Percentiles rank a stretch among this genome's conserved stretches.
phyloP scores from a whole-genome alignment of 1,140 invertebrate species.

The Eriosoma lanigerum region DNA sequence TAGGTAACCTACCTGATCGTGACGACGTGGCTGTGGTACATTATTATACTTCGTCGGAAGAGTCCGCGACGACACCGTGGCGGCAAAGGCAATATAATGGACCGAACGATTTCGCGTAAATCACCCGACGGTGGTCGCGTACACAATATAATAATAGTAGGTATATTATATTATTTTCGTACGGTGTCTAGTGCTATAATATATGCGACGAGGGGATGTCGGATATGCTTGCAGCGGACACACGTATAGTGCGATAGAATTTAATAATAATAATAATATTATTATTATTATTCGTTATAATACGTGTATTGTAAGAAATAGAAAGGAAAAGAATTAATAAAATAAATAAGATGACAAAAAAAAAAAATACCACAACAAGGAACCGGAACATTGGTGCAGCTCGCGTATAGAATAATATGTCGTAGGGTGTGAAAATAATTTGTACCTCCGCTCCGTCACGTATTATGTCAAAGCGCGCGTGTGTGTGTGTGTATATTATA shows the following conservation, averaged over 20 bases:
- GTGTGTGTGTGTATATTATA: too few relatives aligned
- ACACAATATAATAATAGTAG: too few relatives aligned
- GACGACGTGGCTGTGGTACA: too few relatives aligned
- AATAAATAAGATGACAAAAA: background rate
- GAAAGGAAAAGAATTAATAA: background rate
- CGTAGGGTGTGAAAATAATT: constrained; percentile 44
- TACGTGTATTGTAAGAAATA: background rate
- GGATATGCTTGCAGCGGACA: background rate
- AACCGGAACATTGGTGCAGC: background rate
- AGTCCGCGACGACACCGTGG: background rate
- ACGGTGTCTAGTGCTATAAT: background rate
- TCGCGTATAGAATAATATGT: background rate
- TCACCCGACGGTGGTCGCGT: background rate
- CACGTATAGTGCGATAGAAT: background rate
- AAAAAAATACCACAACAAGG: background rate
- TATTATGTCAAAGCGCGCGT: constrained; percentile 35
- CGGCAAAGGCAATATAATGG: background rate
- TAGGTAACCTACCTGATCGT: too few relatives aligned
- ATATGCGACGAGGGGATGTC: background rate
- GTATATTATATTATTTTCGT: background rate
- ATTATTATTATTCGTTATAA: background rate
- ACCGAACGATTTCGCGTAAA: constrained; percentile 4
- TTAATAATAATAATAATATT: constrained; percentile 12
- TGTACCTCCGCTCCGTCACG: constrained; percentile 24
- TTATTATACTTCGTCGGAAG: too few relatives aligned